Base-by-base conservation (phyloP, 2,888 invertebrate species). In the Cynaeus angustus region DNA sequence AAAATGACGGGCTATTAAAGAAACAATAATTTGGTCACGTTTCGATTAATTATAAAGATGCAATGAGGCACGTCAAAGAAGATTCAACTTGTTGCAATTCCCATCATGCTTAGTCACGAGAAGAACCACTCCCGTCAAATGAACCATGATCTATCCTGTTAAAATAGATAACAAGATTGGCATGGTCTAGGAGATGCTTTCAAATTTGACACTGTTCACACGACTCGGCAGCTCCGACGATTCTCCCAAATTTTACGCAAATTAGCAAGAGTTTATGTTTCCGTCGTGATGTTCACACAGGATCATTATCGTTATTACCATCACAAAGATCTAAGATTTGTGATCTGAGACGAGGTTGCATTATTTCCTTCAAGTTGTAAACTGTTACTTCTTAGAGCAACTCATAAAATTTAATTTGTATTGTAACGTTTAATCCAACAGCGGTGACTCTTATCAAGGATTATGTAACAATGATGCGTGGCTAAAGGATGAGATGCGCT, bases 41-140 rank as follows among this genome's bases (percentile, higher is more conserved):
- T 62, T 55, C 55, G 33, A 68, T 68, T 56, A 56, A 64, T 68
- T 64, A 64, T 55, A 38, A 69, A 30, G 66, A 61, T 46, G 61
- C 66, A 61, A 61, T 48, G 46, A 50, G 59, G 66, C 61, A 70
- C 38, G 14, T 61, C 16, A 33, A 13, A 50, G 52, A 52, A 38
- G 62, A 38, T 33, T 53, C 64, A 64, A n/a, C n/a, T n/a, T 64
- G 52, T 64, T 65, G 65, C 65, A 46, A 65, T 65, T 65, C 59
- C 38, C 66, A 64, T 48, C 68, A 41, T 50, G 61, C 53, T 59
- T 26, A 38, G 66, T 66, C 66, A 66, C 66, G 66, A 66, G 59
- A 58, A 41, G 65, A 61, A 37, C 37, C 14, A 43, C 26, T 69
- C 61, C 41, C 41, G 59, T 28, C 58, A 71, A 71, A 37, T 65